phyloP scores from a whole-genome alignment of 2,888 invertebrate species.

The Pollenia labialis region DNA sequence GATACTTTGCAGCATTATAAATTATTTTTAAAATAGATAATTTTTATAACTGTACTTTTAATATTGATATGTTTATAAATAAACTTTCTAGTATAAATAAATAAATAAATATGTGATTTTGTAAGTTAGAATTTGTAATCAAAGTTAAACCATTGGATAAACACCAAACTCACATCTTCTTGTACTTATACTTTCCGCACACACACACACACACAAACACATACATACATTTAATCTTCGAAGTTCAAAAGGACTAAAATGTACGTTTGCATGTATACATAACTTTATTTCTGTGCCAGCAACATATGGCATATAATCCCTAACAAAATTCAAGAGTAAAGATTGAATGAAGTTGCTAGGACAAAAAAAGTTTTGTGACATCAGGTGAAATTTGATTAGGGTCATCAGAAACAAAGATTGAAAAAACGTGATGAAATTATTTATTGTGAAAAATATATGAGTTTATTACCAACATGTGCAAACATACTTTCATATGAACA shows the following conservation, averaged over 20 bases:
- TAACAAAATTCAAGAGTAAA: constrained; percentile 39
- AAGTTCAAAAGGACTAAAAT: background rate
- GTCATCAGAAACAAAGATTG: constrained; percentile 82
- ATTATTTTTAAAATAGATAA: no score
- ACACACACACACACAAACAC: background rate
- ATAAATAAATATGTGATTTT: background rate
- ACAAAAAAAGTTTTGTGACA: constrained; percentile 73
- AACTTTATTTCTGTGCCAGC: background rate
- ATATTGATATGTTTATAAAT: background rate
- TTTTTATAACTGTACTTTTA: background rate
- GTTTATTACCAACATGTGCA: background rate
- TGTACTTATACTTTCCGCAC: background rate
- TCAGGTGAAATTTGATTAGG: constrained; percentile 83
- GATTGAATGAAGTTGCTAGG: constrained; percentile 44
- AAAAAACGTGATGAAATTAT: constrained; percentile 79
- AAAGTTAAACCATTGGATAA: constrained; percentile 77
- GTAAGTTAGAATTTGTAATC: constrained; percentile 78
- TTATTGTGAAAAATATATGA: constrained; percentile 47
- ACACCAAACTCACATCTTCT: background rate
- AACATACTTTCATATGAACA: background rate
- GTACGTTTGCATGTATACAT: background rate
- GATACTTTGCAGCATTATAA: no score
- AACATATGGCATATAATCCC: constrained; percentile 43
- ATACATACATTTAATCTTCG: background rate
- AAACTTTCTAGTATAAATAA: background rate